phyloP scores from a whole-genome alignment of 2,113 vertebrate species.

The Periophthalmus modestus region DNA sequence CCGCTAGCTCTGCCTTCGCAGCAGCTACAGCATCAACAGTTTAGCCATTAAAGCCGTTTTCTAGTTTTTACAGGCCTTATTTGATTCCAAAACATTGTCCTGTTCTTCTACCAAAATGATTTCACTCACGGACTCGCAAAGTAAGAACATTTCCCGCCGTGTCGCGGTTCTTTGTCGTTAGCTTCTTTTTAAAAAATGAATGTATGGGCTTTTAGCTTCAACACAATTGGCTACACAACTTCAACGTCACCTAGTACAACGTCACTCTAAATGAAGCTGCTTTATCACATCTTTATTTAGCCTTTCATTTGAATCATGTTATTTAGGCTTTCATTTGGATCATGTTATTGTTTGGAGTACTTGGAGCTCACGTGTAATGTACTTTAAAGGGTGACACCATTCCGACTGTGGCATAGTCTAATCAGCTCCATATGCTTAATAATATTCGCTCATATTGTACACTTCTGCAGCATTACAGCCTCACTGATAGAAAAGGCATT shows the following conservation, averaged over 20 bases:
- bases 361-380: background rate
- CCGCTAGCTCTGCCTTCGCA: slow-evolving; percentile 30
- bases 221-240: slow-evolving; percentile 53
- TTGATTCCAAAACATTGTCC: background rate
- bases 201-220: slow-evolving; percentile 30
- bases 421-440: background rate
- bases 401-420: background rate
- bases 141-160: slow-evolving; percentile 75
- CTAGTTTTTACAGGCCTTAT: background rate
- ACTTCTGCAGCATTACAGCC: background rate
- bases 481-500: background rate
- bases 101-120: slow-evolving; percentile 78
- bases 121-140: slow-evolving; percentile 90
- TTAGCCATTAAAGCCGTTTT: background rate
- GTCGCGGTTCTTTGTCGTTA: slow-evolving; percentile 22
- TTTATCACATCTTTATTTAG: background rate
- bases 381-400: background rate
- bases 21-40: slow-evolving; percentile 23
- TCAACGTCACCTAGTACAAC: slow-evolving; percentile 24
- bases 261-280: slow-evolving; percentile 2
- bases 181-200: slow-evolving; percentile 9
- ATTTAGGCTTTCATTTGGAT: background rate
- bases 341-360: background rate
- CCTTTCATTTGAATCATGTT: background rate
- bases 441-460: background rate